These are phyloP conservation scores for Corynorhinus townsendii DNA, from an alignment of 2,113 vertebrate genomes.

Conservation along the genomic window DNA sequence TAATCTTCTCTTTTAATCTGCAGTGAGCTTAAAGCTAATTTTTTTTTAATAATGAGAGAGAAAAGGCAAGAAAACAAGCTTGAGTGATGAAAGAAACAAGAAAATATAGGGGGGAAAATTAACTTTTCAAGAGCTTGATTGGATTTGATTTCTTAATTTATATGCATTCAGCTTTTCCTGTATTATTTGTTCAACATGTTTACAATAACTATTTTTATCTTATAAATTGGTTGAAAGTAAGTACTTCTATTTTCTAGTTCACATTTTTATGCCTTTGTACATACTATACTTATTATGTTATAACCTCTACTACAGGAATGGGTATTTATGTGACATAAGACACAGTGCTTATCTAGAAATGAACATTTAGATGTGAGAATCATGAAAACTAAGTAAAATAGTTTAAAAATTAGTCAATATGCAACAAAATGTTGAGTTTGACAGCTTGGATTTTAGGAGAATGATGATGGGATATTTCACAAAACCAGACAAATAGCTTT, in stretches of 20 bases:
- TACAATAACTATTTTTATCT: not conserved
- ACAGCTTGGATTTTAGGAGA: not conserved
- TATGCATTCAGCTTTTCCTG: not conserved
- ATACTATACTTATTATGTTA: not conserved
- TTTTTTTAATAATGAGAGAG: not conserved
- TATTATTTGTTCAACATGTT: not conserved
- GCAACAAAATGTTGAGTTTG: not conserved
- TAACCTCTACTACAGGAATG: not conserved
- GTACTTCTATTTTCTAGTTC: not conserved
- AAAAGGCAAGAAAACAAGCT: conserved; percentile 15
- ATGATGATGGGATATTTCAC: not conserved
- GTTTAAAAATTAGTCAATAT: conserved; percentile 4
- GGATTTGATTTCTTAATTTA: conserved; percentile 23
- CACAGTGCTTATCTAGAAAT: not conserved
- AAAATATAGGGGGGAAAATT: not conserved
- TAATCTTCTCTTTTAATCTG: not conserved
- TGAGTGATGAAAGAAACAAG: not conserved
- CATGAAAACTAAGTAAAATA: not conserved
- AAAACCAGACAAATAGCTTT: not conserved
- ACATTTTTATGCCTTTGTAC: not conserved
- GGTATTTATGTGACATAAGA: not conserved
- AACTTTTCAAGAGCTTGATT: not conserved
- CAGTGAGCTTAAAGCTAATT: not conserved
- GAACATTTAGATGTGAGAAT: not conserved
- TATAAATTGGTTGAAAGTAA: not conserved